Percentiles rank a stretch among this genome's conserved stretches.
phyloP scores from a whole-genome alignment of 2,113 vertebrate species.

The Entelurus aequoreus region DNA sequence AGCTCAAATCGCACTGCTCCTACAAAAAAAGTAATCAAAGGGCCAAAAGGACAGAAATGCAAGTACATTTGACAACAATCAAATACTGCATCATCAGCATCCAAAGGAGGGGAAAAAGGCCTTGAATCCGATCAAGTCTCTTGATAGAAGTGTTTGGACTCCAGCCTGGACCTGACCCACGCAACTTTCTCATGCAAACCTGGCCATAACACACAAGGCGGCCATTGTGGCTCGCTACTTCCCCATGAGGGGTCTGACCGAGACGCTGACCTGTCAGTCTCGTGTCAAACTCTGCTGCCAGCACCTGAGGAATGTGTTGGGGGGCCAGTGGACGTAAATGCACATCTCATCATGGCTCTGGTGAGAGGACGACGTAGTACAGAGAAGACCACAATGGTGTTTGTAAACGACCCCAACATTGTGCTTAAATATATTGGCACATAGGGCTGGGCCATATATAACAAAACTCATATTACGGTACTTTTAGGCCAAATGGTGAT shows the following conservation, averaged over 20 bases:
- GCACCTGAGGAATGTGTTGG: conserved; percentile 2
- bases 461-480: too few species aligned
- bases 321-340: neutral
- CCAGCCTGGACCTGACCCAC: conserved; percentile 9
- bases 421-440: too few species aligned
- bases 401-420: too few species aligned
- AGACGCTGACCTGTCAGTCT: conserved; percentile 9
- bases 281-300: conserved; percentile 15
- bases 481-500: too few species aligned
- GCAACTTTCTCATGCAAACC: conserved; percentile 15
- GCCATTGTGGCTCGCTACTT: conserved; percentile 23
- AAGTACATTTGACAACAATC: conserved; percentile 10
- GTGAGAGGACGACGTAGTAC: neutral
- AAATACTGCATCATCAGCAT: neutral
- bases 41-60: too few species aligned
- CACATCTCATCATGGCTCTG: neutral
- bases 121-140: neutral
- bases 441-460: too few species aligned
- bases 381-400: too few species aligned
- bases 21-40: too few species aligned
- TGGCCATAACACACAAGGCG: conserved; percentile 18
- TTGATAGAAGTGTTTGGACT: conserved; percentile 11
- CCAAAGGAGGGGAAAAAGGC: neutral
- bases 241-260: conserved; percentile 26
- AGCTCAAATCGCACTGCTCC: too few species aligned